phyloP scores from a whole-genome alignment of 2,797 vertebrate genomes.

The Garrulus glandarius region DNA sequence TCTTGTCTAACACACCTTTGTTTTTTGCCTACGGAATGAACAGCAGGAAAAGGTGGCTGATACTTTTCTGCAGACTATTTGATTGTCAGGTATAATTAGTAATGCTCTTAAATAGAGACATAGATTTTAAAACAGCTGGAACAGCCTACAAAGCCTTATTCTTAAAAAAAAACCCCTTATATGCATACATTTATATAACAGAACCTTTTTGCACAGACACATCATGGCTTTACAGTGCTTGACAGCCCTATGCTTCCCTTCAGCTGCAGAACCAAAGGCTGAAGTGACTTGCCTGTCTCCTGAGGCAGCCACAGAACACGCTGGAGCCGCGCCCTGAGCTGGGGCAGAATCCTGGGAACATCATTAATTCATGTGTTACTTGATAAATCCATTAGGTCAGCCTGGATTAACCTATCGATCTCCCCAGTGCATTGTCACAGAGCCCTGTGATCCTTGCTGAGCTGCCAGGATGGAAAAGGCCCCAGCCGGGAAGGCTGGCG shows the following conservation, averaged over 20 bases:
- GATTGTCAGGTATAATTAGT: slow-evolving; percentile 41
- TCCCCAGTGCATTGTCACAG: neutral
- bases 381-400: neutral
- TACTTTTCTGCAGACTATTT: neutral
- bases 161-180: neutral
- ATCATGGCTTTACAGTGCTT: neutral
- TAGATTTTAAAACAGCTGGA: slow-evolving; percentile 9
- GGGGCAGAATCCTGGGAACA: neutral
- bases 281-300: neutral
- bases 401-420: neutral
- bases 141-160: neutral
- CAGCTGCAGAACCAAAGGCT: neutral
- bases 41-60: slow-evolving; percentile 5
- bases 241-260: neutral
- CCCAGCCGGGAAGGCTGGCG: neutral
- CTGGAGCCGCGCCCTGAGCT: neutral
- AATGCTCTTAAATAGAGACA: slow-evolving; percentile 30
- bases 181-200: neutral
- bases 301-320: neutral
- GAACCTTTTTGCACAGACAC: neutral
- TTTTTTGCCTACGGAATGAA: slow-evolving; percentile 41
- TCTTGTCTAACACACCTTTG: slow-evolving; percentile 45
- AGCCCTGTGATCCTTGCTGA: neutral
- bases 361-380: neutral
- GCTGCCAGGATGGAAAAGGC: neutral